Evolutionary conservation across 2,888 invertebrate genomes (phyloP), one percentile per base, ranked within the genome.

Genomic region (Incurvaria masculella): DNA sequence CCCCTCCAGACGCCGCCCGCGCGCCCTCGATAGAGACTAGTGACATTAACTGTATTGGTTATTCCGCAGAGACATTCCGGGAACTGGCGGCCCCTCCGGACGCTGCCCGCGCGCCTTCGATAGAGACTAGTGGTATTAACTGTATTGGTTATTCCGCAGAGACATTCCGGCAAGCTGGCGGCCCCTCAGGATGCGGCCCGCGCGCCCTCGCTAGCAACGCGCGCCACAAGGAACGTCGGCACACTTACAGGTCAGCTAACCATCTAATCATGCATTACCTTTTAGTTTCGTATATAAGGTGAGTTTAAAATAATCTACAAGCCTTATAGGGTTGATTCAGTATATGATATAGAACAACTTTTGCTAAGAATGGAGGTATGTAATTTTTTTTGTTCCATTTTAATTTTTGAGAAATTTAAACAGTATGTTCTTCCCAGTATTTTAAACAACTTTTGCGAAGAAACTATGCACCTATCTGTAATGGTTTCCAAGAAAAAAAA

Each of bases 51-150:
- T 11, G 10, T 8, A 11, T 8, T 18, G 4, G 17, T 14, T 41
- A 3, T 41, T 61, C 62, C 61, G 45, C 58, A 75, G 75, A 33
- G 68, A 63, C 66, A 71, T 63, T 62, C 73, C 81, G 82, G 87
- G 84, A 85, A 88, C 88, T 88, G 88, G 88, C 88, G 84, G 84
- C 86, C 86, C 82, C 84, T 76, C 84, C 85, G 82, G 85, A 86
- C 84, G 84, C 69, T 80, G 85, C 82, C 81, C 82, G 85, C 79
- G 83, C 83, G 81, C 81, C 82, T 82, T 81, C 86, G 82, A 78
- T 73, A 79, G 67, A 69, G 69, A 64, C 70, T 74, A 72, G 81
- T 70, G 66, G 65, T 59, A 72, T n/a, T n/a, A n/a, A n/a, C n/a
- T 11, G n/a, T n/a, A n/a, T n/a, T 18, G 4, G 17, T 18, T 41